A percentile compares a stretch with the other conserved stretches of the same genome.
phyloP scores from a whole-genome alignment of 2,113 vertebrate genomes.

The Bubo blakistoni region DNA sequence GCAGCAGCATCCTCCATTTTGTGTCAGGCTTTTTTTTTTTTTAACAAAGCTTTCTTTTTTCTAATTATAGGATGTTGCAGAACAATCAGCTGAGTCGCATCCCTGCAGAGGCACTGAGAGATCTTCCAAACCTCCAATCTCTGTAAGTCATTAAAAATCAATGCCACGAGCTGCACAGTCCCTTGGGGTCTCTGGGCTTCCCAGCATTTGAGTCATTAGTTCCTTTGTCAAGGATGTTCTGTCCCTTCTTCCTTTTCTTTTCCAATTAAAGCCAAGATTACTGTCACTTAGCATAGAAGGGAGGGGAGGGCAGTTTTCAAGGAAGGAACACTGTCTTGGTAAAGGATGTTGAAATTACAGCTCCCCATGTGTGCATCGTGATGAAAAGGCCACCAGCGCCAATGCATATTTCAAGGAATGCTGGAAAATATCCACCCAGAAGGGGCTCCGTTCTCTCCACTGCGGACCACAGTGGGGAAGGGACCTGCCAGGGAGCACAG shows the following conservation, averaged over 20 bases:
- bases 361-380: neutral
- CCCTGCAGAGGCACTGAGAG: conserved; percentile 87
- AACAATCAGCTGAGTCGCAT: conserved; percentile 89
- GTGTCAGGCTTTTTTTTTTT: neutral
- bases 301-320: neutral
- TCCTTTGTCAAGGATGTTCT: conserved; percentile 36
- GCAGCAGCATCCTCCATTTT: neutral
- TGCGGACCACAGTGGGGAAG: neutral
- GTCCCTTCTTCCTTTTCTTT: conserved; percentile 27
- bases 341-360: conserved; percentile 42
- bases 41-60: conserved; percentile 18
- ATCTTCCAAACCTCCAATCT: conserved; percentile 90
- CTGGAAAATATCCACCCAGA: neutral
- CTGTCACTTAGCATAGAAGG: neutral
- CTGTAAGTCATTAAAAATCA: conserved; percentile 82
- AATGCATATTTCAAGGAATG: neutral
- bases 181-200: neutral
- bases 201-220: conserved; percentile 33
- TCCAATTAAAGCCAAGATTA: conserved; percentile 20
- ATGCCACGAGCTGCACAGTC: neutral
- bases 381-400: conserved; percentile 22
- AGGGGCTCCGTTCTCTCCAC: neutral
- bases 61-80: conserved; percentile 88
- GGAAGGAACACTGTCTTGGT: conserved; percentile 2
- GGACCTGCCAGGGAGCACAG: neutral